Evolutionary conservation across 2,888 invertebrate species (phyloP), one percentile per base, ranked within the genome.

Genomic region (Tetragonula carbonaria): DNA sequence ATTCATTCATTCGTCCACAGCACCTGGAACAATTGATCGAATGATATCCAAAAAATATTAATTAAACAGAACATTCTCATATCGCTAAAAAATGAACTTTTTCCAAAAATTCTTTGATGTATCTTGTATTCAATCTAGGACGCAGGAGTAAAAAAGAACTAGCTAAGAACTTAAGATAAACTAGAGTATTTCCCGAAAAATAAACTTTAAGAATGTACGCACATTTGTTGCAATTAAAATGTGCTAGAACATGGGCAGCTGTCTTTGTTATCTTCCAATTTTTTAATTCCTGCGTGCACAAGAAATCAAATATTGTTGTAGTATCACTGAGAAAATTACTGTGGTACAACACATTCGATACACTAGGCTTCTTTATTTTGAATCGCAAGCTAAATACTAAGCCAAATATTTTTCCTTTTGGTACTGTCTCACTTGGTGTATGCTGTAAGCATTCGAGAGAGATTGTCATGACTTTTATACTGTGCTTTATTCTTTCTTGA

Each of bases 11-110:
- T 84, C 84, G 73, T 79, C 80, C 78, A 80, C 80, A 84, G 78
- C 86, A 84, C 80, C 87, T 87, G 86, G 86, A 87, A 87, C 84
- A 87, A 81, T 87, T 74, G 81, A 81, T 79, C 70, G 71, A 86
- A 84, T 70, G 50, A 84, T 78, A 65, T 73, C 50, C 67, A 80
- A 80, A 70, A 81, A 78, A 59, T 70, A 74, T 74, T 77, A 68
- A 74, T 84, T 50, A 57, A 74, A 74, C 33, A 62, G 63, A 71
- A 45, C 18, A 74, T 13, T 78, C 74, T 50, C 51, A 28, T 16
- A 55, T 70, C 33, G 33, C 67, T 18, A 71, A 16, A 45, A 67
- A 76, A 50, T 63, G 45, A 33, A 71, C 57, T 71, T 59, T 33
- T n/a, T 55, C 16, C 28, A 50, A 28, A 79, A 73, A 23, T 72